Evolutionary conservation across 1,140 invertebrate species (phyloP).

Genomic region (Brachionus asplanchnoidis): DNA sequence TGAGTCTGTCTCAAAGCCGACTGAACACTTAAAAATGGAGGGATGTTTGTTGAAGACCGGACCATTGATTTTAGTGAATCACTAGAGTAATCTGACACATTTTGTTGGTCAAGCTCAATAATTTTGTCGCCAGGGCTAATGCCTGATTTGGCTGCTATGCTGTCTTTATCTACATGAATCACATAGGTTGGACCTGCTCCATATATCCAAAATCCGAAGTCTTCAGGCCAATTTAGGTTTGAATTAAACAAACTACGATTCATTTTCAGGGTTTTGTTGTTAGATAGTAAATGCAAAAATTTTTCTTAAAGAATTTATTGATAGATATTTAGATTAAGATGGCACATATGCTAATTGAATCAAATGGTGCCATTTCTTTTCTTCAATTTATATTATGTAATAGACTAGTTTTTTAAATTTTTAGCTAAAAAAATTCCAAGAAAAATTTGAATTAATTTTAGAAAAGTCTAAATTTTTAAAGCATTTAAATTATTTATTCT

Average conservation of each 20-base stretch:
- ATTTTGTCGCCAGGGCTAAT: constrained; percentile 54
- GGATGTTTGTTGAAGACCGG: neutral
- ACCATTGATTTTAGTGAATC: constrained; percentile 45
- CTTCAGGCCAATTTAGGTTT: constrained; percentile 49
- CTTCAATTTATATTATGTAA: neutral
- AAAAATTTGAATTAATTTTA: too few species aligned
- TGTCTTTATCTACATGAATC: constrained; percentile 49
- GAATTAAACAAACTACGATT: neutral
- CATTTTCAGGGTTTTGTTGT: neutral
- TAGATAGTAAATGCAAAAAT: neutral
- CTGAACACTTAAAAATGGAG: constrained; percentile 1
- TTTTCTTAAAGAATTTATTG: neutral
- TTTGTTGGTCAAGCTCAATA: constrained; percentile 51
- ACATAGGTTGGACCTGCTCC: constrained; percentile 54
- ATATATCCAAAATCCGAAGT: constrained; percentile 54
- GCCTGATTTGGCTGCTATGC: constrained; percentile 50
- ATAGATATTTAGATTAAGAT: neutral
- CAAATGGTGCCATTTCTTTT: neutral
- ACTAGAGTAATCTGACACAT: constrained; percentile 51
- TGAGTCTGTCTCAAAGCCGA: neutral
- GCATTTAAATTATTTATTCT: too few species aligned
- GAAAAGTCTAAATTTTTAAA: too few species aligned
- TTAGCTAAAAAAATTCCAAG: too few species aligned
- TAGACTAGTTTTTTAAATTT: too few species aligned
- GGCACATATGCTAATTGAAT: neutral